These are phyloP conservation scores for Drosophila mettleri DNA, from an alignment of 2,888 invertebrate species.

Conservation along the genomic window DNA sequence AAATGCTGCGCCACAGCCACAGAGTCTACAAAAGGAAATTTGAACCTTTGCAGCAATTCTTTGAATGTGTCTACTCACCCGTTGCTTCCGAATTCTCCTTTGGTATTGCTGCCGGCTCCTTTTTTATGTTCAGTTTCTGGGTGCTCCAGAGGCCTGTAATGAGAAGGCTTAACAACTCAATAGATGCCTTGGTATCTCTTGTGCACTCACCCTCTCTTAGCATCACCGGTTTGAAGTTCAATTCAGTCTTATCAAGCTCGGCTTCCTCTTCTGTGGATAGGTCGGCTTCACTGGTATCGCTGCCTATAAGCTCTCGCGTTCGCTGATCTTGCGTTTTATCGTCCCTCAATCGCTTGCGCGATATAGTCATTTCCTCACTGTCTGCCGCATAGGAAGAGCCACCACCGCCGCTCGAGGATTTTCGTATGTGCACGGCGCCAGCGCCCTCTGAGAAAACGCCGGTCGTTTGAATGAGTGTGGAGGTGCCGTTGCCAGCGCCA, in stretches of 20 bases:
- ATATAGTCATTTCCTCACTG: constrained; percentile 69
- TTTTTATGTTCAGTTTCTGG: constrained; percentile 33
- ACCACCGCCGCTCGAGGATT: constrained; percentile 51
- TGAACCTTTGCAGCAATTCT: neutral
- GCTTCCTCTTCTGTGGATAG: constrained; percentile 69
- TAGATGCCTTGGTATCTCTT: neutral
- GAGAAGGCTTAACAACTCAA: no score
- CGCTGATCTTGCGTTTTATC: constrained; percentile 71
- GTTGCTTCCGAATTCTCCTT: constrained; percentile 4
- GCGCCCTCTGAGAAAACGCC: constrained; percentile 85
- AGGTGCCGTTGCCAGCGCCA: constrained; percentile 70
- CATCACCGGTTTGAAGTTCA: constrained; percentile 80
- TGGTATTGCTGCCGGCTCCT: constrained; percentile 19
- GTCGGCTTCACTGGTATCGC: constrained; percentile 69
- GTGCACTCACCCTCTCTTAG: constrained; percentile 78
- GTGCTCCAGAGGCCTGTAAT: constrained; percentile 57
- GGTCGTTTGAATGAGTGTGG: constrained; percentile 82
- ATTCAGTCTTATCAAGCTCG: constrained; percentile 77
- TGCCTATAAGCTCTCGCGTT: constrained; percentile 71
- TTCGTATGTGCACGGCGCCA: constrained; percentile 76
- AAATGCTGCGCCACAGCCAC: constrained; percentile 69
- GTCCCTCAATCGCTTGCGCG: constrained; percentile 81
- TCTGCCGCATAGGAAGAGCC: constrained; percentile 66
- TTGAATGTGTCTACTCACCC: constrained; percentile 17
- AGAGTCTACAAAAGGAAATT: constrained; percentile 35